Evolutionary conservation across 2,797 vertebrate species (phyloP).

Genomic region (Hypotaenidia okinawae): DNA sequence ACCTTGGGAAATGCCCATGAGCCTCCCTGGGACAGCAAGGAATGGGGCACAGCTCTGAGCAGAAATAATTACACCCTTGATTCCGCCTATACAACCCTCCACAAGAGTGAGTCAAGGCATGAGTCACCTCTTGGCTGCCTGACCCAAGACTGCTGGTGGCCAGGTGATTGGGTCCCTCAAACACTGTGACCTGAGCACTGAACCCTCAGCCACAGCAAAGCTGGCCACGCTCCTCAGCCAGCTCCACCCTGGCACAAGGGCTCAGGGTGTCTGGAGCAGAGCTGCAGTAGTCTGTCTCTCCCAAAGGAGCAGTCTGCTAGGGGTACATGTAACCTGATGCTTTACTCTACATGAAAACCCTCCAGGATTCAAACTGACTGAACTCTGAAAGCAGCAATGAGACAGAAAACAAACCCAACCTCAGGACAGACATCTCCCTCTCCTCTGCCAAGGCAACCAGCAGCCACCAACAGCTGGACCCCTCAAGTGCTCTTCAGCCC

Average conservation of each 20-base stretch:
- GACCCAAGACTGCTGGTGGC: neutral
- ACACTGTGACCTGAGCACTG: neutral
- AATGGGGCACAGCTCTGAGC: neutral
- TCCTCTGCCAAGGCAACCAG: neutral
- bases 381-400: neutral
- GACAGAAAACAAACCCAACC: neutral
- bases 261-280: neutral
- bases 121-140: neutral
- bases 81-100: neutral
- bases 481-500: neutral
- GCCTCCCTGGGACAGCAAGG: neutral
- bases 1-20: neutral
- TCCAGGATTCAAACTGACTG: neutral
- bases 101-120: neutral
- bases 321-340: fast-evolving
- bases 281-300: neutral
- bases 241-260: neutral
- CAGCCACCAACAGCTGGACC: neutral
- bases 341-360: neutral
- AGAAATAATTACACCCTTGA: neutral
- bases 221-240: fast-evolving
- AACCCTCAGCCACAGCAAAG: neutral
- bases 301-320: neutral
- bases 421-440: neutral
- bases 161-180: neutral